Evolutionary conservation across 92 coral and sea anemone species (phyloP).

Genomic region (Paragorgia papillata): DNA sequence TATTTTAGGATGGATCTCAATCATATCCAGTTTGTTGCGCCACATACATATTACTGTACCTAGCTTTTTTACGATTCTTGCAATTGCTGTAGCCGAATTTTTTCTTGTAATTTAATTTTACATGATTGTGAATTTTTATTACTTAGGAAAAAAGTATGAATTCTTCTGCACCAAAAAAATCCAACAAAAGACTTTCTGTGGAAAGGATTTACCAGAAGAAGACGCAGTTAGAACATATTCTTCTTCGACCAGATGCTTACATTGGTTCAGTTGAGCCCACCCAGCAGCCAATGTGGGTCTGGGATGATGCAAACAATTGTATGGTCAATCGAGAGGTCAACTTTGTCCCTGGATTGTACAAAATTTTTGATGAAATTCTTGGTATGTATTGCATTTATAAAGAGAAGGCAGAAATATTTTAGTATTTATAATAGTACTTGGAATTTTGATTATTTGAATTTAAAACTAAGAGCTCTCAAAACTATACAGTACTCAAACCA

Average conservation of each 20-base stretch:
- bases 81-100: no score
- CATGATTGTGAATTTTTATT: no score
- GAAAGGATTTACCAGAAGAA: constrained; percentile 98
- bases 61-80: no score
- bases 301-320: constrained; percentile 73
- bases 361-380: constrained; percentile 96
- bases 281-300: constrained; percentile 94
- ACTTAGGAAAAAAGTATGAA: constrained; percentile 66
- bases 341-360: constrained; percentile 95
- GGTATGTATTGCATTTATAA: constrained; percentile 60
- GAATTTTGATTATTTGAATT: no score
- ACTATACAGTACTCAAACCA: no score
- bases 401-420: no score
- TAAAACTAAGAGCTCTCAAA: no score
- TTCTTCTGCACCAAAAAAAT: constrained; percentile 53
- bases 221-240: constrained; percentile 94
- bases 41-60: no score
- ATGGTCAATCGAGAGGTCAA: constrained; percentile 85
- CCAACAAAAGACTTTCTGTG: constrained; percentile 92
- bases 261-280: constrained; percentile 97
- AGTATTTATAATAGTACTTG: no score
- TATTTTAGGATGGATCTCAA: no score
- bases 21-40: no score
- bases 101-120: no score
- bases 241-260: constrained; percentile 97